phyloP scores from a whole-genome alignment of 2,888 invertebrate species.

The Stenotaenia linearis region DNA sequence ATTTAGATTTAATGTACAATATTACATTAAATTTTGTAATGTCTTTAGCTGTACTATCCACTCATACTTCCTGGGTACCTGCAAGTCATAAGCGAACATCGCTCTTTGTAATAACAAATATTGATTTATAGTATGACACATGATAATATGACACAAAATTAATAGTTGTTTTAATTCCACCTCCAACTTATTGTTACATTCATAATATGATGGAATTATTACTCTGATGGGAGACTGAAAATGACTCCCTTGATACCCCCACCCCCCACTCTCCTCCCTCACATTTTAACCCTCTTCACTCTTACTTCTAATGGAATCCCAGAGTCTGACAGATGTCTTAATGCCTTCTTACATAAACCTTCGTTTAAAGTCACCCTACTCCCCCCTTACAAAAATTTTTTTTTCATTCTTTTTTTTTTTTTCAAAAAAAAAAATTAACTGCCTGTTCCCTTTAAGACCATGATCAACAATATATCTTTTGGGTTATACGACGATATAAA shows the following conservation, averaged over 20 bases:
- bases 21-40: too few relatives aligned
- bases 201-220: slow-evolving; percentile 7
- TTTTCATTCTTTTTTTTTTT: neutral
- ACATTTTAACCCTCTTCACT: neutral
- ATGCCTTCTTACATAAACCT: slow-evolving; percentile 11
- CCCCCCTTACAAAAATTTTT: neutral
- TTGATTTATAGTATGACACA: too few relatives aligned
- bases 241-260: slow-evolving; percentile 6
- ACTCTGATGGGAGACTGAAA: neutral
- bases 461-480: neutral
- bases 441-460: neutral
- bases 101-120: too few relatives aligned
- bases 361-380: neutral
- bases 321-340: slow-evolving; percentile 13
- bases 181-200: slow-evolving; percentile 10
- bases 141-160: slow-evolving; percentile 10
- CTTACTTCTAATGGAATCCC: slow-evolving; percentile 3
- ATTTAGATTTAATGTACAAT: too few relatives aligned
- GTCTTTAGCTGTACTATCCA: too few relatives aligned
- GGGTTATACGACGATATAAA: neutral
- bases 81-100: too few relatives aligned
- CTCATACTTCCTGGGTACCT: too few relatives aligned
- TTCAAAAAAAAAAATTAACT: neutral
- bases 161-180: slow-evolving; percentile 24
- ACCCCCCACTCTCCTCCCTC: neutral